phyloP scores from a whole-genome alignment of 2,113 vertebrate genomes.

The Hystrix cristata region DNA sequence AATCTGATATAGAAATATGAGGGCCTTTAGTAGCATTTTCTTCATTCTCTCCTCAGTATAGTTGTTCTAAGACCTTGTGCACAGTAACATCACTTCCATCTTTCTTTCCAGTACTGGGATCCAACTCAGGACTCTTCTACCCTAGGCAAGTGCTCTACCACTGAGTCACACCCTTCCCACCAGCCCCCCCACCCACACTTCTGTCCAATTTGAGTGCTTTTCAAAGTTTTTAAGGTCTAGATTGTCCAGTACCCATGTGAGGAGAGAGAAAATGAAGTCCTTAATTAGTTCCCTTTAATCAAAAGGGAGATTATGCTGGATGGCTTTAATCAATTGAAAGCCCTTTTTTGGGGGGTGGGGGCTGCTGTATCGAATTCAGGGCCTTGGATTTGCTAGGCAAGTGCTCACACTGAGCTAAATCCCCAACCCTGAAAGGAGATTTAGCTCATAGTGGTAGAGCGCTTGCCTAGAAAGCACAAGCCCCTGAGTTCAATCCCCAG shows the following conservation, averaged over 20 bases:
- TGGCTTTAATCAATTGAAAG: background rate
- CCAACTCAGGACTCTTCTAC: background rate
- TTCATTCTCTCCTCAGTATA: slow-evolving; percentile 21
- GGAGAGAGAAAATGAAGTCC: background rate
- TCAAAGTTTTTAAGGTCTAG: background rate
- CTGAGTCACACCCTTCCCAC: background rate
- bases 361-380: too few relatives aligned
- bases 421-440: too few relatives aligned
- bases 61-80: background rate
- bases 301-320: slow-evolving; percentile 26
- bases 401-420: too few relatives aligned
- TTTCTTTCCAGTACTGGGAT: background rate
- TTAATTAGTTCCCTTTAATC: slow-evolving; percentile 14
- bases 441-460: too few relatives aligned
- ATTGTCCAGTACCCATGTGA: background rate
- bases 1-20: background rate
- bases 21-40: background rate
- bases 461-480: too few relatives aligned
- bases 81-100: background rate
- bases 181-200: background rate
- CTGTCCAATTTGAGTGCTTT: background rate
- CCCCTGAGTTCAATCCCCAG: too few relatives aligned
- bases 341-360: background rate
- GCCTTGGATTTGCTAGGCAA: too few relatives aligned
- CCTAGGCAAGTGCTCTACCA: background rate